Evolutionary conservation across 2,797 vertebrate species (phyloP).

Genomic region (Artibeus lituratus): DNA sequence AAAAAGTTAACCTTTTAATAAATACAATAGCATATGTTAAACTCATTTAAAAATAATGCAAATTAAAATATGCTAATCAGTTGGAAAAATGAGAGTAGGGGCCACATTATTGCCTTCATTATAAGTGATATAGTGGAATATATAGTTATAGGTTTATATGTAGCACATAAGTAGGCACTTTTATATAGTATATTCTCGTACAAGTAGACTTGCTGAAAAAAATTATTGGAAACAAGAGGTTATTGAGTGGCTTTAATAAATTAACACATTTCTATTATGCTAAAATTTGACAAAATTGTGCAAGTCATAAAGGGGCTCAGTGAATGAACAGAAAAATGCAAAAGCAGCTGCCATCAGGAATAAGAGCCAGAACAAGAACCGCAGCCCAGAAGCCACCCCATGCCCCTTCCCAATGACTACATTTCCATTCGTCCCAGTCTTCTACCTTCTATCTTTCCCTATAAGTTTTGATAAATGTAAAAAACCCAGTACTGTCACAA

Average conservation of each 20-base stretch:
- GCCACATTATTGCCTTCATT: neutral
- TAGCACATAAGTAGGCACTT: neutral
- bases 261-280: neutral
- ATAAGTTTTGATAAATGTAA: neutral
- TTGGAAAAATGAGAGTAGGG: neutral
- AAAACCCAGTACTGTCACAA: neutral
- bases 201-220: neutral
- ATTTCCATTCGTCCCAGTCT: neutral
- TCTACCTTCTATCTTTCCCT: neutral
- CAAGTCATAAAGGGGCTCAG: neutral
- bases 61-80: neutral
- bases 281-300: neutral
- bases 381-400: too few relatives aligned
- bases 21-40: neutral
- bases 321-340: neutral
- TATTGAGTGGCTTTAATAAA: neutral
- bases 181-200: neutral
- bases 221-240: neutral
- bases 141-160: neutral
- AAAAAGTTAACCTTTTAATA: neutral
- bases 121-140: neutral
- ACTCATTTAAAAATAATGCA: neutral
- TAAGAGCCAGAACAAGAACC: neutral
- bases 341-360: neutral
- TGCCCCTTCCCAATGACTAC: neutral